Percentiles rank a stretch among this genome's conserved stretches.
Evolutionary conservation across 2,797 vertebrate genomes (phyloP).

Genomic region (Tenualosa thibaudeaui): DNA sequence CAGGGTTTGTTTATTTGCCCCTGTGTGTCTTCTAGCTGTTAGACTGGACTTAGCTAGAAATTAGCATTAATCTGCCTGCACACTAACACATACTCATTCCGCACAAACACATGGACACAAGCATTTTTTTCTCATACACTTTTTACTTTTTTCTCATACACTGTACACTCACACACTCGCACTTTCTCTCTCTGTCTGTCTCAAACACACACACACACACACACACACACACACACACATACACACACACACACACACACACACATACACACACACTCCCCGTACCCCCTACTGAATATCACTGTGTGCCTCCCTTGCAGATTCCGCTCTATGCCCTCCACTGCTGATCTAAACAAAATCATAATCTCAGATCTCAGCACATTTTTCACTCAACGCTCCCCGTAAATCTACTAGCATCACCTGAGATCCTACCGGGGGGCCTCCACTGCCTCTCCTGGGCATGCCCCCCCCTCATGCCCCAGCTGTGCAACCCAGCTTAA

Average conservation of each 20-base stretch:
- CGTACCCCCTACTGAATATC: background rate
- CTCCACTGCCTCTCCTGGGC: background rate
- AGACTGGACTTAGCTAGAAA: background rate
- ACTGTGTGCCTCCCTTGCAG: constrained; percentile 25
- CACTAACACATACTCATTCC: background rate
- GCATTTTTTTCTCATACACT: background rate
- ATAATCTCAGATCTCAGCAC: constrained; percentile 42
- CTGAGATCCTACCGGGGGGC: constrained; percentile 5
- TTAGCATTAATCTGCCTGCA: background rate
- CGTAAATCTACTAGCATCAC: background rate
- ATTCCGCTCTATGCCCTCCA: constrained; percentile 32
- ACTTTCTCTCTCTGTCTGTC: background rate
- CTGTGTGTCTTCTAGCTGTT: background rate
- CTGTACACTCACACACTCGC: background rate
- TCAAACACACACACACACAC: constrained; percentile 2
- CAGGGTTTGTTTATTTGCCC: constrained; percentile 6
- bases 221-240: constrained; percentile 22
- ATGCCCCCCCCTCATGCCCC: background rate
- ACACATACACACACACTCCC: background rate
- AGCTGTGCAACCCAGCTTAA: background rate
- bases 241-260: background rate
- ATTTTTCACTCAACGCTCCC: constrained; percentile 23
- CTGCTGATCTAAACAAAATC: constrained; percentile 49
- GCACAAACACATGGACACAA: constrained; percentile 21
- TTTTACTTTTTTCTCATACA: background rate